phyloP scores from a whole-genome alignment of 2,888 invertebrate genomes.

The Smittia aterrima region DNA sequence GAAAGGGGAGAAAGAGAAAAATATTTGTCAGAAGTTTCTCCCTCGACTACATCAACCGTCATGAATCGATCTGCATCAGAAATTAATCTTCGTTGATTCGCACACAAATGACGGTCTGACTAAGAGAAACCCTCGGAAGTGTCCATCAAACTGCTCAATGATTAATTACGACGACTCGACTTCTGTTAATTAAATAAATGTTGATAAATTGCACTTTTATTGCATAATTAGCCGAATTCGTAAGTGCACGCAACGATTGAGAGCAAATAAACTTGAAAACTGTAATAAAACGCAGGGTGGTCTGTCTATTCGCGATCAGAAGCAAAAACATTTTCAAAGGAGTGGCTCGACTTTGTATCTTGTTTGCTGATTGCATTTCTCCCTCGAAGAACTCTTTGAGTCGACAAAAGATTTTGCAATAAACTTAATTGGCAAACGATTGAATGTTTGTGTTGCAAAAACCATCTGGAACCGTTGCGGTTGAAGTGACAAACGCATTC shows the following conservation, averaged over 20 bases:
- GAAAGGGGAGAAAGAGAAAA: not conserved
- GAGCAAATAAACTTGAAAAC: not conserved
- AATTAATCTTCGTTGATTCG: not conserved
- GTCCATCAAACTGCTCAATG: not conserved
- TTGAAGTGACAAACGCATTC: slow-evolving; percentile 2
- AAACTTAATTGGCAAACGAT: not conserved
- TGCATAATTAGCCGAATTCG: slow-evolving; percentile 25
- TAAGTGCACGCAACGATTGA: not conserved
- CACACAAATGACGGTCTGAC: not conserved
- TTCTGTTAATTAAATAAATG: slow-evolving; percentile 23
- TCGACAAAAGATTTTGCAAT: not conserved
- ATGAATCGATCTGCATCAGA: slow-evolving; percentile 16
- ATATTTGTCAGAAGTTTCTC: too few relatives aligned
- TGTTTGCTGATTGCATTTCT: too few relatives aligned
- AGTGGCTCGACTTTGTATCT: not conserved
- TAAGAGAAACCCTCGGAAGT: not conserved
- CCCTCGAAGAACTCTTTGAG: too few relatives aligned
- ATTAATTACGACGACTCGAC: not conserved
- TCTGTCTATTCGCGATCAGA: not conserved
- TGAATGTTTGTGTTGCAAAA: not conserved
- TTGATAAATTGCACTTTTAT: slow-evolving; percentile 31
- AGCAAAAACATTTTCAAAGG: not conserved
- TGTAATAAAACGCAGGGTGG: not conserved
- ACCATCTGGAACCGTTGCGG: not conserved
- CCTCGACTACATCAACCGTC: too few relatives aligned